A percentile compares a stretch with the other conserved stretches of the same genome.
Conservation (phyloP, 1,140 invertebrate genomes). For the Charaxes varanes region DNA sequence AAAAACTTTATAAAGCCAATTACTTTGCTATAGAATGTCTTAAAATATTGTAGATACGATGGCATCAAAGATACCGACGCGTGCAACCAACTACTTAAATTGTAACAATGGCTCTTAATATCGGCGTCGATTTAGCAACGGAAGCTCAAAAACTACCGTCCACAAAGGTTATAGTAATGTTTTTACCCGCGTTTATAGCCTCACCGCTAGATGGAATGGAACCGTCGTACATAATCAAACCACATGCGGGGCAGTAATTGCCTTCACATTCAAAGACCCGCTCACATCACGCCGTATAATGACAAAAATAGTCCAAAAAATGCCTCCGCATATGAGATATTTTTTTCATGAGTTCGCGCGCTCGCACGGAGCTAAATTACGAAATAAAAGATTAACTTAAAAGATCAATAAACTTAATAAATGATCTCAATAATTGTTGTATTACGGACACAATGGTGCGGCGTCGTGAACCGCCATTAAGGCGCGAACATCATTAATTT, state of each 20-base stretch:
- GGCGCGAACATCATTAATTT: constrained; percentile 74
- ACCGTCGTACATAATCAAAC: constrained; percentile 69
- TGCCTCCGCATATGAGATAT: constrained; percentile 69
- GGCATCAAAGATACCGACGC: constrained; percentile 5
- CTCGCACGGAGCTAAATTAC: constrained; percentile 70
- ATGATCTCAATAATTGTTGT: constrained; percentile 75
- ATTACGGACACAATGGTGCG: constrained; percentile 73
- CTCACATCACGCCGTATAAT: constrained; percentile 72
- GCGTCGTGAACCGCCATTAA: constrained; percentile 72
- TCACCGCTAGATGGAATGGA: constrained; percentile 65
- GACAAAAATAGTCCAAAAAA: constrained; percentile 74
- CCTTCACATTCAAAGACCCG: constrained; percentile 69
- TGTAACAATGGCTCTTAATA: constrained; percentile 59
- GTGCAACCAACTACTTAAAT: constrained; percentile 31
- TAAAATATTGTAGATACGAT: no score
- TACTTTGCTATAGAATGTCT: no score
- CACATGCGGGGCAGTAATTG: constrained; percentile 72
- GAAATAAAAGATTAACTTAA: constrained; percentile 75
- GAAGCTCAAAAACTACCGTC: constrained; percentile 63
- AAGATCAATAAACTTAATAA: constrained; percentile 75
- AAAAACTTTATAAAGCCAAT: no score
- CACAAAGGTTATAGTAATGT: constrained; percentile 60
- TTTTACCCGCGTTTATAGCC: constrained; percentile 58
- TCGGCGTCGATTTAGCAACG: constrained; percentile 66
- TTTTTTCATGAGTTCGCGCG: constrained; percentile 68